Evolutionary conservation across 2,113 vertebrate species (phyloP).

Genomic region (Pluvianellus socialis): DNA sequence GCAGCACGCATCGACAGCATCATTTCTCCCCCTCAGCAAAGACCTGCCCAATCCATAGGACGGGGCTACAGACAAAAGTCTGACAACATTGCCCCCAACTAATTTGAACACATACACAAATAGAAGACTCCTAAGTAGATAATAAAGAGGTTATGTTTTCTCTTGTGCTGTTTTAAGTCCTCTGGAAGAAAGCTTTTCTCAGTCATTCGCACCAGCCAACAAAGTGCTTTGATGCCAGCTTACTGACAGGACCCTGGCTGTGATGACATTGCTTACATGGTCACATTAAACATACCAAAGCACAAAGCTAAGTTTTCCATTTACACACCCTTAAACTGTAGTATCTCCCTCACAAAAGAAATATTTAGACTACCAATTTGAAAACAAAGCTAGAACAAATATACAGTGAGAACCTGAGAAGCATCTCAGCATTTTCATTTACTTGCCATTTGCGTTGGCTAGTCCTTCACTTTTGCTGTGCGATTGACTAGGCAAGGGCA

Average conservation of each 20-base stretch:
- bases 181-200: not conserved
- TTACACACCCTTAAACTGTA: accelerated
- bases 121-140: not conserved
- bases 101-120: not conserved
- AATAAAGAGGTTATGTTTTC: not conserved
- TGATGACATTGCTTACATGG: not conserved
- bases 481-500: not conserved
- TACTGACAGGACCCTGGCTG: not conserved
- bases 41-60: not conserved
- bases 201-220: not conserved
- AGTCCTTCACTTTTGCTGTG: not conserved
- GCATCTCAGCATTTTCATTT: not conserved
- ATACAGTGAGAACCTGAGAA: not conserved
- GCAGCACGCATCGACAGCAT: too few species aligned
- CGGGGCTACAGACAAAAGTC: not conserved
- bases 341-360: not conserved
- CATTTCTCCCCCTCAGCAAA: accelerated
- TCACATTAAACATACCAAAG: not conserved
- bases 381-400: not conserved
- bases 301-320: not conserved
- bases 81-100: not conserved
- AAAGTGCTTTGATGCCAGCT: not conserved
- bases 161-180: not conserved
- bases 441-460: not conserved
- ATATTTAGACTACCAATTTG: not conserved